These are phyloP conservation scores for Dolichopus griseipennis DNA, from an alignment of 2,888 invertebrate species.

Conservation along the genomic window DNA sequence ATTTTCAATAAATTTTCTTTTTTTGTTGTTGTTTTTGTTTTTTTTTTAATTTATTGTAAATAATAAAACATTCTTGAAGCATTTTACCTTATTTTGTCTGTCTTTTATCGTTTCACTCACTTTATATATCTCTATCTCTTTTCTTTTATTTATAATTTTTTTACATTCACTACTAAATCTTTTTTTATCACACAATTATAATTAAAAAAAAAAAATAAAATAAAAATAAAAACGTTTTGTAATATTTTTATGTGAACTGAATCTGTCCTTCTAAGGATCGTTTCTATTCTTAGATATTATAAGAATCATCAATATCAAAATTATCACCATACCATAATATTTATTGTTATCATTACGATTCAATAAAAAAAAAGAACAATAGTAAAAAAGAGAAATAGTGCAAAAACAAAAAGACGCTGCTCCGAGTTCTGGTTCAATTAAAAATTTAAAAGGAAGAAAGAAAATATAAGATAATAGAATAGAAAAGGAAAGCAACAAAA, in stretches of 20 bases:
- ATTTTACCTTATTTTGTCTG: too few species aligned
- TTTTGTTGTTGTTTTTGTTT: too few species aligned
- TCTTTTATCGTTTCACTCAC: too few species aligned
- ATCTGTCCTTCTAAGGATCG: constrained; percentile 44
- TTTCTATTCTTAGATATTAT: constrained; percentile 37
- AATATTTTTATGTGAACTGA: constrained; percentile 5
- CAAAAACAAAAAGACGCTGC: too few species aligned
- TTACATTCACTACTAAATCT: background rate
- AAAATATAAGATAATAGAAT: background rate
- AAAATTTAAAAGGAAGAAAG: background rate
- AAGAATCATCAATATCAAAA: constrained; percentile 2
- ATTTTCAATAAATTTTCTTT: background rate
- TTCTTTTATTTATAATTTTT: background rate
- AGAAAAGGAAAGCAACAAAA: background rate
- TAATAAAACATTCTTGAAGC: background rate
- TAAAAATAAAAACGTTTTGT: background rate
- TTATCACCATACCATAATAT: background rate
- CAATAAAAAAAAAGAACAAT: background rate
- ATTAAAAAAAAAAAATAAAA: background rate
- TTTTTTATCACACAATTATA: background rate
- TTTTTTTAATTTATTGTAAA: background rate
- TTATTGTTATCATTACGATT: background rate
- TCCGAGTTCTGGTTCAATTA: background rate
- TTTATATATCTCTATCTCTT: too few species aligned
- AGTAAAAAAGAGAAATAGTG: background rate